Evolutionary conservation across 2,888 invertebrate genomes (phyloP).

Genomic region (Andrena camellia): DNA sequence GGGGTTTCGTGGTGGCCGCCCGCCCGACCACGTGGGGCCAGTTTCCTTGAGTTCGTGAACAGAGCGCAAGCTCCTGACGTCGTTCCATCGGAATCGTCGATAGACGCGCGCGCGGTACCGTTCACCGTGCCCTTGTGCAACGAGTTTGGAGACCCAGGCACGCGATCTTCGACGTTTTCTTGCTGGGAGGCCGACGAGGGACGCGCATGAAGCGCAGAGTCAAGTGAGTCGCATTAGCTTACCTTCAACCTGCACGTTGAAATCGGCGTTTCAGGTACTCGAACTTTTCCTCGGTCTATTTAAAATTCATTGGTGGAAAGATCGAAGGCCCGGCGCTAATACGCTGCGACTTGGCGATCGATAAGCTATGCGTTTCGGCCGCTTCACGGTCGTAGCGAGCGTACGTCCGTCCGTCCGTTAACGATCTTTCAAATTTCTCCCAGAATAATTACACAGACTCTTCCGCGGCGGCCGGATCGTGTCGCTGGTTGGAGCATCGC

Average conservation of each 20-base stretch:
- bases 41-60: constrained; percentile 40
- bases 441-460: constrained; percentile 11
- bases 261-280: too few species aligned
- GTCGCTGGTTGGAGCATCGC: too few species aligned
- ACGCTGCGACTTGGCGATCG: background rate
- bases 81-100: background rate
- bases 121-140: background rate
- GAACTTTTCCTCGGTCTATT: too few species aligned
- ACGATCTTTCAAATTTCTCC: constrained; percentile 18
- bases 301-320: too few species aligned
- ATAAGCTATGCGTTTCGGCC: background rate
- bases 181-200: background rate
- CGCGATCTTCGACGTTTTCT: background rate
- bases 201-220: constrained; percentile 59
- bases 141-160: background rate
- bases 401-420: background rate
- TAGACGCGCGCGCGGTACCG: background rate
- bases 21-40: constrained; percentile 62
- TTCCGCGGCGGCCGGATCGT: background rate
- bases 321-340: too few species aligned
- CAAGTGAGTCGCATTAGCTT: constrained; percentile 55
- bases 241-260: too few species aligned
- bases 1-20: constrained; percentile 26
- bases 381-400: background rate
- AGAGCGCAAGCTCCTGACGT: constrained; percentile 2